phyloP scores from a whole-genome alignment of 1,140 invertebrate genomes.

The Rhynchophorus ferrugineus region DNA sequence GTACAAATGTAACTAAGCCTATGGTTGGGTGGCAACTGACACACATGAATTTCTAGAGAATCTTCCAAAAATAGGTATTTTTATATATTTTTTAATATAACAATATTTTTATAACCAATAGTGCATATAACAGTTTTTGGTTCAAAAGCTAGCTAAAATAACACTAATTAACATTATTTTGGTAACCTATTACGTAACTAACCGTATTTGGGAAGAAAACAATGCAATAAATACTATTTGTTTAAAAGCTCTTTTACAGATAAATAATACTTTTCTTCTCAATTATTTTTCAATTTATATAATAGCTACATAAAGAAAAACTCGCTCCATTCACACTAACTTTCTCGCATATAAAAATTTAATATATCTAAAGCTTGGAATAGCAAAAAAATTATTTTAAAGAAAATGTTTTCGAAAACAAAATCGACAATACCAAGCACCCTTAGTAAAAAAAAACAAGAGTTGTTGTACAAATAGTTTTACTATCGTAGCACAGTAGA shows the following conservation, averaged over 20 bases:
- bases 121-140: background rate
- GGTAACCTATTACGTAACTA: too few relatives aligned
- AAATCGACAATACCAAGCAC: background rate
- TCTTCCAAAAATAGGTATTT: background rate
- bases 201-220: too few relatives aligned
- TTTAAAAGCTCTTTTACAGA: too few relatives aligned
- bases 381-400: background rate
- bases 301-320: too few relatives aligned
- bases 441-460: too few relatives aligned
- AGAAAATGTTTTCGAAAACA: background rate
- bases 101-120: background rate
- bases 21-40: constrained; percentile 6
- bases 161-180: background rate
- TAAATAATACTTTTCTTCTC: too few relatives aligned
- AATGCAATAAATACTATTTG: constrained; percentile 2
- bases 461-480: too few relatives aligned
- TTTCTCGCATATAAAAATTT: background rate
- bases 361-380: background rate
- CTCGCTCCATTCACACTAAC: background rate
- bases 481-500: too few relatives aligned
- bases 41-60: too few relatives aligned
- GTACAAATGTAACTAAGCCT: constrained; percentile 12
- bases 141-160: background rate
- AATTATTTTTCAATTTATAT: too few relatives aligned
- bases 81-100: background rate